phyloP scores from a whole-genome alignment of 1,140 invertebrate genomes.

The Ceratosolen solmsi region DNA sequence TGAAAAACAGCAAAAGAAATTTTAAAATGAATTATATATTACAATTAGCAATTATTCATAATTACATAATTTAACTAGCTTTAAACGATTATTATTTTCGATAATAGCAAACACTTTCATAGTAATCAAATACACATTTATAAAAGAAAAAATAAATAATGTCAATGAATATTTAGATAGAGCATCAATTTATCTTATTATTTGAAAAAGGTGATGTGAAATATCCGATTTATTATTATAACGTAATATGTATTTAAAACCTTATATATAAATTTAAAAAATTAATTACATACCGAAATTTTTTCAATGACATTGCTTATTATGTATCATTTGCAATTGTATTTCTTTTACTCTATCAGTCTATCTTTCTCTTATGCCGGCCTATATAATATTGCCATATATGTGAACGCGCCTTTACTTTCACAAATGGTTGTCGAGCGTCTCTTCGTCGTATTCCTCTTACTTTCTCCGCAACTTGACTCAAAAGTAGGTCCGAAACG shows the following conservation, averaged over 20 bases:
- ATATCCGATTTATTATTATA: too few relatives aligned
- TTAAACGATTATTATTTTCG: too few relatives aligned
- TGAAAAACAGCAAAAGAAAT: too few relatives aligned
- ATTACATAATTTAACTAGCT: too few relatives aligned
- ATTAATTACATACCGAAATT: neutral
- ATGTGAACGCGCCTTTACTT: slow-evolving; percentile 67
- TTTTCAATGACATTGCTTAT: neutral
- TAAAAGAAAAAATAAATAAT: too few relatives aligned
- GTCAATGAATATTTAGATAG: too few relatives aligned
- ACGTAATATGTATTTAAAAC: neutral
- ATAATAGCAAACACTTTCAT: too few relatives aligned
- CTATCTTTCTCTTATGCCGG: slow-evolving; percentile 44
- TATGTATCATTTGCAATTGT: neutral
- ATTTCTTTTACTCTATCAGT: slow-evolving; percentile 3
- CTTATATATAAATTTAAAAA: neutral
- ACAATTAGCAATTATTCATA: too few relatives aligned
- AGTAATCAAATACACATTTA: too few relatives aligned
- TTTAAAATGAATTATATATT: too few relatives aligned
- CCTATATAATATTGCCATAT: slow-evolving; percentile 62
- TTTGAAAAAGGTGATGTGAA: too few relatives aligned
- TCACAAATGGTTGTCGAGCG: slow-evolving; percentile 66
- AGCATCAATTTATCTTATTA: too few relatives aligned
- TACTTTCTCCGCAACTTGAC: slow-evolving; percentile 67
- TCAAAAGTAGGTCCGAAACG: slow-evolving; percentile 71
- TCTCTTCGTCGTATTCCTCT: slow-evolving; percentile 62